Base-by-base conservation (phyloP, 2,888 invertebrate genomes). In the Tromatobia lineatoria region DNA sequence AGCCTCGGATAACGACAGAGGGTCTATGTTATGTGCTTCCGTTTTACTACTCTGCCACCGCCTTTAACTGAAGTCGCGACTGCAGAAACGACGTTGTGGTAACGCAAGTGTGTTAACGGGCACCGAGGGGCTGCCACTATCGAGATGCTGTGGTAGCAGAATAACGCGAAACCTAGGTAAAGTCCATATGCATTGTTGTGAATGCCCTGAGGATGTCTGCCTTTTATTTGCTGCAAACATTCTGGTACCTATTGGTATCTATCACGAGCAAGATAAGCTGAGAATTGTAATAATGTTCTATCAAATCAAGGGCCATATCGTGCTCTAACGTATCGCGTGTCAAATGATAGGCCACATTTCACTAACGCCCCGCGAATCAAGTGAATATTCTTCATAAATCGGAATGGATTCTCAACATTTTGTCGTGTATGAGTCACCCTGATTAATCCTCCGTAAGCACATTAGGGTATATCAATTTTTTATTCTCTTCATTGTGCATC, bases 21-120 rank as follows among this genome's bases (percentile, higher is more conserved):
- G 66, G 42, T 50, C 52, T 47, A 47, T 42, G 61, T 71, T 76
- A 59, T 47, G 52, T 67, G 45, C 59, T 83, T 75, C 71, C 50
- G 74, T 80, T 83, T 71, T 76, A 80, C 76, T 59, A 38, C 75
- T 57, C 67, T 20, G 42, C 18, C 50, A 57, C 57, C 64, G 64
- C 45, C 71, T 76, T 67, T 47, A 29, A 59, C 70, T 52, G 76
- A 83, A 76, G 70, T 71, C 34, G 38, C 76, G 71, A 75, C 23
- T 79, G 57, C 66, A 50, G n/a, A 20, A 83, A 38, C 47, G 70
- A 70, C 75, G 64, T 64, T 78, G 79, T 70, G 73, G 71, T 73
- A 64, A 80, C 69, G 66, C 52, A 66, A 50, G 80, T 45, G 71
- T 80, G 83, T 80, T 73, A 76, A 80, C 70, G 80, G 47, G 13